Evolutionary conservation across 2,113 vertebrate genomes (phyloP).

Genomic region (Gadus chalcogrammus): DNA sequence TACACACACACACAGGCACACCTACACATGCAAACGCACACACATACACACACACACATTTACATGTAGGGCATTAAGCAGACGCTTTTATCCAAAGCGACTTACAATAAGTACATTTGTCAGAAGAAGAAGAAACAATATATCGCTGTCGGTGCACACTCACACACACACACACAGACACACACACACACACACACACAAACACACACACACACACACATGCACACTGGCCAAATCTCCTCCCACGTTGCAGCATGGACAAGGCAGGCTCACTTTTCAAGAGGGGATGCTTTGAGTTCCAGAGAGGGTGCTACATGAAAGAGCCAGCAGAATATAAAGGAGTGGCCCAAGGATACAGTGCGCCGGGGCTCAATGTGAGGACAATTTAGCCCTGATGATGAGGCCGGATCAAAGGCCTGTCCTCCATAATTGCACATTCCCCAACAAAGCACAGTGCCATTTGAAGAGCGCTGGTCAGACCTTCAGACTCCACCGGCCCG

Average conservation of each 20-base stretch:
- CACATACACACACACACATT: constrained; percentile 12
- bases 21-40: constrained; percentile 28
- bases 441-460: constrained; percentile 76
- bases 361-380: constrained; percentile 72
- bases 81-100: too few species aligned
- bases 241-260: constrained; percentile 65
- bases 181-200: neutral
- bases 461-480: constrained; percentile 74
- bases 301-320: constrained; percentile 77
- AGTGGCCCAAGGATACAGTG: constrained; percentile 76
- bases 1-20: constrained; percentile 27
- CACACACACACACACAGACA: neutral
- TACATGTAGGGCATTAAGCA: too few species aligned
- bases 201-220: neutral
- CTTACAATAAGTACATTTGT: too few species aligned
- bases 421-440: constrained; percentile 82
- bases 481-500: constrained; percentile 69
- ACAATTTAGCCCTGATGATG: constrained; percentile 80
- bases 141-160: too few species aligned
- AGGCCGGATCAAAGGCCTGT: constrained; percentile 77
- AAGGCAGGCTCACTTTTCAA: constrained; percentile 76
- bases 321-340: constrained; percentile 70
- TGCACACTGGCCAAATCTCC: constrained; percentile 29
- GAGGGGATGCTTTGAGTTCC: constrained; percentile 77
- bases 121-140: too few species aligned